Conservation (phyloP, 2,888 invertebrate species). For the Chaetogeoica ovagalla region DNA sequence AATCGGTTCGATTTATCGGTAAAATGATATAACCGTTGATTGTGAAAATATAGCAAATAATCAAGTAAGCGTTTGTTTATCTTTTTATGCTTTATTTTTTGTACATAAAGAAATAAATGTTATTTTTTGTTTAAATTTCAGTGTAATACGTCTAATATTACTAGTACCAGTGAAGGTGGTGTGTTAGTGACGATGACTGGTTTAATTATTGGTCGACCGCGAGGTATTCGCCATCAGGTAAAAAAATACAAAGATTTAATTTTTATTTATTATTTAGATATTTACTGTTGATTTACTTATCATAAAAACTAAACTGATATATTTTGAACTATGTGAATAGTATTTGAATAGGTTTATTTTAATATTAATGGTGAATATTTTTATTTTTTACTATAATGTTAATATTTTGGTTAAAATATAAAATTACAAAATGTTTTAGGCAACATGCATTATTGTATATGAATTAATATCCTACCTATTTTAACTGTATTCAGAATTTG, state of each 20-base stretch:
- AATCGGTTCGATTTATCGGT: conserved; percentile 1
- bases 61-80: conserved; percentile 23
- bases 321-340: background rate
- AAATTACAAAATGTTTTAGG: conserved; percentile 6
- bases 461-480: background rate
- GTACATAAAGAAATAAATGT: conserved; percentile 12
- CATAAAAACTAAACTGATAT: background rate
- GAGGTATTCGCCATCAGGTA: conserved; percentile 2
- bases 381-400: too few species aligned
- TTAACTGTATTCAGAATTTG: background rate
- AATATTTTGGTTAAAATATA: background rate
- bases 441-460: conserved; percentile 1
- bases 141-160: conserved; percentile 12
- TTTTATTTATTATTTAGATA: background rate
- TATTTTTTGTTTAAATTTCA: conserved; percentile 6
- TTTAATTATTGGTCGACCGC: conserved; percentile 8
- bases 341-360: background rate
- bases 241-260: conserved; percentile 1
- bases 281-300: background rate
- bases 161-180: conserved; percentile 8
- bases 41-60: conserved; percentile 27
- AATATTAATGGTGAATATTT: background rate
- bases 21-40: conserved; percentile 15
- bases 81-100: conserved; percentile 6
- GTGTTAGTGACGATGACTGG: background rate